These are phyloP conservation scores for Actinernus sp. DNA, from an alignment of 92 coral and sea anemone species.

Conservation along the genomic window DNA sequence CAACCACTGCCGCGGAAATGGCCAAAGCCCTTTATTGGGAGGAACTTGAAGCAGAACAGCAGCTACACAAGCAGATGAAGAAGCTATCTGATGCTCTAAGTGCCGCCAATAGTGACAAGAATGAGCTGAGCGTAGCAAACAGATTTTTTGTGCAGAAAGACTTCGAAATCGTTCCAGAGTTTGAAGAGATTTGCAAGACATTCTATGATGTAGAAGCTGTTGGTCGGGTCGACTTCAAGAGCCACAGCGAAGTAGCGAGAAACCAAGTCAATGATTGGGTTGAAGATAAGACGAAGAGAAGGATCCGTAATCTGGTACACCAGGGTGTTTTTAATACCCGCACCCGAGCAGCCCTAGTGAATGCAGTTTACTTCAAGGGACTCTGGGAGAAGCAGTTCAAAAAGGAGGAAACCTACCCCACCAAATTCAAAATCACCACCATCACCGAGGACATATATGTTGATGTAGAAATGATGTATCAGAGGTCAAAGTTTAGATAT, in stretches of 20 bases:
- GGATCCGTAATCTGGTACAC: conserved; percentile 68
- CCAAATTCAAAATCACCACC: conserved; percentile 49
- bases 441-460: conserved; percentile 43
- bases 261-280: conserved; percentile 82
- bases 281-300: conserved; percentile 79
- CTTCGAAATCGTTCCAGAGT: conserved; percentile 63
- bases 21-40: conserved; percentile 83
- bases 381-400: conserved; percentile 75
- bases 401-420: conserved; percentile 38
- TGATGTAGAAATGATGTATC: conserved; percentile 80
- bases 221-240: conserved; percentile 80
- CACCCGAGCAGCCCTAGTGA: conserved; percentile 75
- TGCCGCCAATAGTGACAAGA: conserved; percentile 43
- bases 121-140: conserved; percentile 76
- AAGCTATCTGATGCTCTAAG: conserved; percentile 53
- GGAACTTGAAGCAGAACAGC: no score
- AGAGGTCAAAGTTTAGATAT: conserved; percentile 53
- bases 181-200: conserved; percentile 51
- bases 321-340: conserved; percentile 46
- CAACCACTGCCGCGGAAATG: conserved; percentile 81
- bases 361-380: conserved; percentile 95
- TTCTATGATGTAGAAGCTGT: conserved; percentile 72
- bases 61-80: conserved; percentile 33
- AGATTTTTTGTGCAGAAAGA: conserved; percentile 76
- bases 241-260: conserved; percentile 71